These are phyloP conservation scores for Conomelus anceps DNA, from an alignment of 2,888 invertebrate genomes.

Conservation along the genomic window DNA sequence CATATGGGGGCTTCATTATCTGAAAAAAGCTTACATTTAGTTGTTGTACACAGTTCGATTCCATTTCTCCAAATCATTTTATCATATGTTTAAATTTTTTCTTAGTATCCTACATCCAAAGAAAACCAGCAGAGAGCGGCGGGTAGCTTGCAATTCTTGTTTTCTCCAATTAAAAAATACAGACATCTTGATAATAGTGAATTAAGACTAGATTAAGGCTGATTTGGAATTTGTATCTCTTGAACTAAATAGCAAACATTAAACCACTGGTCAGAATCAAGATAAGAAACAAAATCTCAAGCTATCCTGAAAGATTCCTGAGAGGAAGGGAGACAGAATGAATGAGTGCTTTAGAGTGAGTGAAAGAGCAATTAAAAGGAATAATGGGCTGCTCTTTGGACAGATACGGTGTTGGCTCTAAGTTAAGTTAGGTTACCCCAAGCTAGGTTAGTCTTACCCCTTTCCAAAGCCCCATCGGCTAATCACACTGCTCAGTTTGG, in stretches of 20 bases:
- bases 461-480: neutral
- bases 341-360: neutral
- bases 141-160: neutral
- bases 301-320: neutral
- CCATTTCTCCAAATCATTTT: too few relatives aligned
- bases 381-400: neutral
- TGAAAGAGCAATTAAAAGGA: neutral
- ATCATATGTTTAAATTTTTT: too few relatives aligned
- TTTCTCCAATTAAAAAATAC: neutral
- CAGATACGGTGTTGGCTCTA: neutral
- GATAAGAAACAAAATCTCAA: neutral
- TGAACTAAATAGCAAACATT: neutral
- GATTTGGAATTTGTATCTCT: neutral
- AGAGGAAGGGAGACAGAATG: neutral
- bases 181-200: neutral
- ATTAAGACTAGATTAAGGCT: neutral
- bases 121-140: neutral
- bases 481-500: neutral
- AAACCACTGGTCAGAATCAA: neutral
- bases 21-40: too few relatives aligned
- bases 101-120: too few relatives aligned
- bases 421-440: neutral
- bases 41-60: too few relatives aligned
- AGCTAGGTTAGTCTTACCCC: neutral
- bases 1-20: too few relatives aligned